Conservation (phyloP, 2,113 vertebrate genomes). For the Rhodinocichla rosea region DNA sequence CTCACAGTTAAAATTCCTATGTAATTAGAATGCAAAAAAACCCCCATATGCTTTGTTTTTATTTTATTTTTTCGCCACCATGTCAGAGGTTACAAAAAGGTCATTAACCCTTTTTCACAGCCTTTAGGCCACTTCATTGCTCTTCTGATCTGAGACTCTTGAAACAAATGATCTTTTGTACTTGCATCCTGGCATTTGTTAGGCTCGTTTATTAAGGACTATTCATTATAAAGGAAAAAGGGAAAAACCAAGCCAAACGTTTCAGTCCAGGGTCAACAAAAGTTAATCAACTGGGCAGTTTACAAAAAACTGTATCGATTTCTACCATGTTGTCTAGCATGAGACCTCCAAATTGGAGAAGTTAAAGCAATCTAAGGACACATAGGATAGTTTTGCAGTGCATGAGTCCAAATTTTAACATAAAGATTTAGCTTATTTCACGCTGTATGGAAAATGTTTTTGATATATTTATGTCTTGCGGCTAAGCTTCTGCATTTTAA, state of each 20-base stretch:
- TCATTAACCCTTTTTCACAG: background rate
- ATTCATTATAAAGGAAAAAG: background rate
- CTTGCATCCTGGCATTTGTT: background rate
- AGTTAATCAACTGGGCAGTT: background rate
- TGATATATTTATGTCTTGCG: background rate
- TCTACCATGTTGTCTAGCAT: background rate
- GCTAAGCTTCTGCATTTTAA: background rate
- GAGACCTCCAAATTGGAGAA: background rate
- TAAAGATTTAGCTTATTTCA: background rate
- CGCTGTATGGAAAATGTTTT: background rate
- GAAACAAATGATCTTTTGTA: slow-evolving; percentile 7
- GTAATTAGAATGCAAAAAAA: background rate
- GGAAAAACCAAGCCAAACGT: background rate
- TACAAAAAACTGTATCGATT: background rate
- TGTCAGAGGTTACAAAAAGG: background rate
- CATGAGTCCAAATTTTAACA: background rate
- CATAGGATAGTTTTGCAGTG: background rate
- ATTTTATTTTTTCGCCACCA: background rate
- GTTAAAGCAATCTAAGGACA: background rate
- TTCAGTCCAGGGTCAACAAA: background rate
- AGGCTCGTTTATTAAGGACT: background rate
- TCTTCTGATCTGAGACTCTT: background rate
- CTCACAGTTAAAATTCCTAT: background rate
- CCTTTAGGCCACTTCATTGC: background rate
- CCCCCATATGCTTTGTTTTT: background rate